These are phyloP conservation scores for Penaeus japonicus DNA, from an alignment of 1,140 invertebrate species.

Conservation along the genomic window DNA sequence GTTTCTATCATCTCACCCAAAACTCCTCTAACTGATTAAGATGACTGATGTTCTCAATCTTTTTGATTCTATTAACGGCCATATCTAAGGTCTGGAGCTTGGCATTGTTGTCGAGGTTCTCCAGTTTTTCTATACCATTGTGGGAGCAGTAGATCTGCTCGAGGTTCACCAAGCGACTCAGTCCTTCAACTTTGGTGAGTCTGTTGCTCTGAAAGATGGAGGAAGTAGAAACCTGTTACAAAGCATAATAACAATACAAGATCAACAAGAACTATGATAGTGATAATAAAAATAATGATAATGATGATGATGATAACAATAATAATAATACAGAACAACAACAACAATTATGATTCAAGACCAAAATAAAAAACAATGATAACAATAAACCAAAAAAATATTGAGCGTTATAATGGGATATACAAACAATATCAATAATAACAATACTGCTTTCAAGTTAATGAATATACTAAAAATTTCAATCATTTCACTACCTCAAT, in stretches of 20 bases:
- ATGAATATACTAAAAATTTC: no score
- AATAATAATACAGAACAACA: no score
- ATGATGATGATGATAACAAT: no score
- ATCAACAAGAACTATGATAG: slow-evolving; percentile 32
- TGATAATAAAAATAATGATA: not conserved
- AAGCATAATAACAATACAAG: no score
- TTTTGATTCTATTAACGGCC: slow-evolving; percentile 85
- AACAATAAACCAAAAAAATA: no score
- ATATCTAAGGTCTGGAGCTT: slow-evolving; percentile 88
- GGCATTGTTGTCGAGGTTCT: slow-evolving; percentile 73
- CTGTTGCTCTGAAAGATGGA: slow-evolving; percentile 76
- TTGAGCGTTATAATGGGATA: no score
- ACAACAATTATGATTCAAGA: no score
- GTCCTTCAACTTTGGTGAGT: slow-evolving; percentile 85
- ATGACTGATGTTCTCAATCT: slow-evolving; percentile 81
- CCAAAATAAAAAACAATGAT: no score
- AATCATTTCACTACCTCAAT: no score
- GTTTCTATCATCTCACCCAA: slow-evolving; percentile 78
- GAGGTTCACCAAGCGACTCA: slow-evolving; percentile 77
- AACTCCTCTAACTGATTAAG: slow-evolving; percentile 85
- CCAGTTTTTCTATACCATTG: slow-evolving; percentile 81
- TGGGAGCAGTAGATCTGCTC: slow-evolving; percentile 93
- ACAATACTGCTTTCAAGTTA: no score
- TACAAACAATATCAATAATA: no score
- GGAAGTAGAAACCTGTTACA: no score